Conservation (phyloP, 2,888 invertebrate genomes). For the Idaea dimidiata region DNA sequence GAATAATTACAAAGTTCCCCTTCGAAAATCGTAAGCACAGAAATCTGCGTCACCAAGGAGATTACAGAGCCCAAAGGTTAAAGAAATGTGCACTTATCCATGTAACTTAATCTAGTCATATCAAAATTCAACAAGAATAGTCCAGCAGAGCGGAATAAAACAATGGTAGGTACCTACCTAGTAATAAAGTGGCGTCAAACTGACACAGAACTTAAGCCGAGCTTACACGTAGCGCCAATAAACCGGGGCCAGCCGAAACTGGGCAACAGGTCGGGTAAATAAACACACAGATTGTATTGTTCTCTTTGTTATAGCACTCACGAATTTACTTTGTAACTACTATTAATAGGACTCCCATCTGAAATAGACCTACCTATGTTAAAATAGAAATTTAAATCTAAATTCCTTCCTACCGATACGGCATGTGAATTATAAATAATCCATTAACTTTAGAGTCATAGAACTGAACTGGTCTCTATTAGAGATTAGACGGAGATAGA, state of each 20-base stretch:
- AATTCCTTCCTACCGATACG: not conserved
- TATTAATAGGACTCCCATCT: not conserved
- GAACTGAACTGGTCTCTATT: no score
- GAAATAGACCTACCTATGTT: not conserved
- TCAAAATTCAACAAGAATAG: no score
- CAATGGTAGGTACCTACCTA: no score
- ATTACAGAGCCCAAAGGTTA: no score
- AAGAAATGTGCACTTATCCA: no score
- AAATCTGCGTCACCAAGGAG: no score
- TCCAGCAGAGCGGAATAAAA: no score
- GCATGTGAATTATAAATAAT: not conserved
- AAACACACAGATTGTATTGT: not conserved
- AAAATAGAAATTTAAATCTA: not conserved
- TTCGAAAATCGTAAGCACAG: no score
- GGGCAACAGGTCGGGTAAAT: constrained; percentile 46
- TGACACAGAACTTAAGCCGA: constrained; percentile 7
- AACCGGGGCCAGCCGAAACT: constrained; percentile 42
- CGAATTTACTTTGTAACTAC: constrained; percentile 34
- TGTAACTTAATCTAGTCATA: no score
- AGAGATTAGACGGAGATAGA: no score
- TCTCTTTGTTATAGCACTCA: constrained; percentile 21
- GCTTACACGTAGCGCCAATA: constrained; percentile 30
- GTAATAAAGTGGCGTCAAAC: not conserved
- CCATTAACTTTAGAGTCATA: no score
- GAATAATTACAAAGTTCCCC: no score